Percentiles rank a stretch among this genome's conserved stretches.
These are phyloP conservation scores for Heterocephalus glaber DNA, from an alignment of 2,113 vertebrate species.

Conservation along the genomic window DNA sequence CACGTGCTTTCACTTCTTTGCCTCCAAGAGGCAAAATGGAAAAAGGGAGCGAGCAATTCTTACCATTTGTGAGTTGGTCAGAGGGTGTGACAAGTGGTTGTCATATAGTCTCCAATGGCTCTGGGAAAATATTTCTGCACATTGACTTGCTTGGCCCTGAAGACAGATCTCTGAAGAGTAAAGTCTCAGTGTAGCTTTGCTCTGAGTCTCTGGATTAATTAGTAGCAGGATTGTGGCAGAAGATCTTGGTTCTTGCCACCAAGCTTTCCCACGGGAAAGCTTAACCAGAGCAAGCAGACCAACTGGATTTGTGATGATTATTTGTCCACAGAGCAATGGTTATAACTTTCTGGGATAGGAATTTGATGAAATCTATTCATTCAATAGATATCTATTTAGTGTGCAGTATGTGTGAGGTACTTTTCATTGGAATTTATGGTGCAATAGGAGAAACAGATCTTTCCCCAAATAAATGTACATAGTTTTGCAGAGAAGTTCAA, in stretches of 20 bases:
- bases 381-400: neutral
- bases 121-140: neutral
- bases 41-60: neutral
- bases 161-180: neutral
- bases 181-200: neutral
- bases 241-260: neutral
- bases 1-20: neutral
- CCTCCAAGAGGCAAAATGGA: neutral
- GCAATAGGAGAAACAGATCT: neutral
- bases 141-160: constrained; percentile 6
- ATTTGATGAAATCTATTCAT: neutral
- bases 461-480: neutral
- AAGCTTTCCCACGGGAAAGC: neutral
- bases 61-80: neutral
- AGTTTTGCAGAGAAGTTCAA: constrained; percentile 12
- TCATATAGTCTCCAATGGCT: neutral
- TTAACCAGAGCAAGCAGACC: neutral
- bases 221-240: neutral
- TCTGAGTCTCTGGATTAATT: neutral
- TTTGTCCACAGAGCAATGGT: neutral
- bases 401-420: neutral
- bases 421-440: neutral
- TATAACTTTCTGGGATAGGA: neutral
- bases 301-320: neutral
- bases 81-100: neutral